These are phyloP conservation scores for Colostygia pectinataria DNA, from an alignment of 2,888 invertebrate species.

Conservation along the genomic window DNA sequence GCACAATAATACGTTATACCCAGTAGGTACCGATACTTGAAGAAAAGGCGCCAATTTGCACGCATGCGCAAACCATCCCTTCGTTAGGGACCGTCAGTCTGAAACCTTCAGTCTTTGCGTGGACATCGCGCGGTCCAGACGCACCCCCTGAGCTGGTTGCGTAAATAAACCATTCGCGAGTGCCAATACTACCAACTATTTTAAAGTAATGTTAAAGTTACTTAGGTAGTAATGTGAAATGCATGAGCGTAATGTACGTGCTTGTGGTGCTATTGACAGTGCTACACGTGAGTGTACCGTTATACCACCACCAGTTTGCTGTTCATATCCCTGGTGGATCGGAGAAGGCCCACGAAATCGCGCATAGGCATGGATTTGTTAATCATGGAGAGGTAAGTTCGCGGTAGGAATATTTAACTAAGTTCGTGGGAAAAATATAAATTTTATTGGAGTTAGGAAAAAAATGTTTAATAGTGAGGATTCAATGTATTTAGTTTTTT, in stretches of 20 bases:
- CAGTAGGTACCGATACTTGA: conserved; percentile 48
- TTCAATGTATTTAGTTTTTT: too few species aligned
- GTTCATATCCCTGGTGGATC: conserved; percentile 86
- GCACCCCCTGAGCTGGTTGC: conserved; percentile 41
- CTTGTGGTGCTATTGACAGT: conserved; percentile 71
- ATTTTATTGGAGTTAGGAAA: too few species aligned
- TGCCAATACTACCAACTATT: conserved; percentile 32
- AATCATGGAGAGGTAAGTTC: conserved; percentile 76
- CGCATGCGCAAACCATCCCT: conserved; percentile 33
- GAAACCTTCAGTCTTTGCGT: conserved; percentile 56
- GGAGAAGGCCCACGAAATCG: conserved; percentile 62
- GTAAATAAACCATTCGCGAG: conserved; percentile 37
- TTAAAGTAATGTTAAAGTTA: conserved; percentile 36
- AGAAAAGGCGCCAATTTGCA: conserved; percentile 76
- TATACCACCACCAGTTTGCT: conserved; percentile 85
- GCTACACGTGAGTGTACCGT: conserved; percentile 71
- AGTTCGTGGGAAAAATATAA: too few species aligned
- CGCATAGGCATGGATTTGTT: conserved; percentile 74
- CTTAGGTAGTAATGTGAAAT: conserved; percentile 68
- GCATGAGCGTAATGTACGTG: conserved; percentile 73
- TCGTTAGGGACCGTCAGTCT: conserved; percentile 20
- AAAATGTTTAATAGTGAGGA: too few species aligned
- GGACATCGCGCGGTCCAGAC: conserved; percentile 48
- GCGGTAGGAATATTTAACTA: too few species aligned
- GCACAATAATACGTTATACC: conserved; percentile 68